Base-by-base conservation (phyloP, 23 tunicate genomes). In the Botrylloides violaceus region DNA sequence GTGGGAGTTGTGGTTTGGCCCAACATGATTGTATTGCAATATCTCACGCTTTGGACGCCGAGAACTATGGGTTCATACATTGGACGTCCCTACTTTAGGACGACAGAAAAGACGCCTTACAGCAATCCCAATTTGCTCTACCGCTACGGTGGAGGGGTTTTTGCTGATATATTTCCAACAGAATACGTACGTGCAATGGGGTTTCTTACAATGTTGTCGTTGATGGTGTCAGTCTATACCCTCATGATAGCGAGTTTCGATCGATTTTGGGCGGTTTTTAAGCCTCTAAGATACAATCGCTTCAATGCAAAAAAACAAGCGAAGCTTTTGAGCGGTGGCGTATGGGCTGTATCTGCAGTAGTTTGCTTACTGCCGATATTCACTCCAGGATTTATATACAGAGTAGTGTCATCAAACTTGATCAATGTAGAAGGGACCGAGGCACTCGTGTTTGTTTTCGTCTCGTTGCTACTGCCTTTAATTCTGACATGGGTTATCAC, bases 1-100 rank as follows among this genome's bases (percentile, higher is more conserved):
- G 75, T 76, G 3, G 95, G 95, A 2, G 2, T 80, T 4, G 61
- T 87, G 6, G 79, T 87, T 3, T 76, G 76, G 65, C 95, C 95
- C 2, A 70, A 76, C 26, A 81, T 80, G 61, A 43, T 74, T 31
- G 71, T 72, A 23, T 3, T 58, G 33, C 39, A 56, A 24, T 36
- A 29, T 2, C 37, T 30, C 34, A 36, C 60, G n/a, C 59, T 80
- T 47, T 15, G 71, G 36, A 21, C 39, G 25, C 66, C 71, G 5
- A 71, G 63, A 12, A 43, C 6, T 12, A 43, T 80, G 58, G 78
- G 77, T 36, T 4, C 34, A 19, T 22, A 59, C 5, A n/a, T 60
- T 20, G 20, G 20, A 12, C 35, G 29, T 63, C 70, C 70, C 29
- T 63, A 43, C 53, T 15, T 9, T 43, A 15, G 15, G 15, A 43